phyloP scores from a whole-genome alignment of 2,888 invertebrate genomes.

The Ochlodes sylvanus region DNA sequence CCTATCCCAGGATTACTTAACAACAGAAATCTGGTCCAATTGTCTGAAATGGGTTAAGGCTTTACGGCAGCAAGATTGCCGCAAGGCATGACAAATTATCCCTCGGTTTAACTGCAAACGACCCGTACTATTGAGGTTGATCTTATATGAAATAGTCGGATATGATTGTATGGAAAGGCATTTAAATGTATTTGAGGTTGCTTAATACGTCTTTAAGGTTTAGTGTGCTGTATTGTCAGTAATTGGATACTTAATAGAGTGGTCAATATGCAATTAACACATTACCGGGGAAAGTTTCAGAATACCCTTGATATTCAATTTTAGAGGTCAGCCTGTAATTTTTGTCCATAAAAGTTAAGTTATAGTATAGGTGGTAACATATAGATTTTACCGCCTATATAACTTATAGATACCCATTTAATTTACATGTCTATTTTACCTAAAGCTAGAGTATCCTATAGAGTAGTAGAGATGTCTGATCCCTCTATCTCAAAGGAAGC shows the following conservation, averaged over 20 bases:
- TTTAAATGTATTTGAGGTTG: background rate
- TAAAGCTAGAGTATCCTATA: too few relatives aligned
- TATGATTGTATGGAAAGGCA: slow-evolving; percentile 5
- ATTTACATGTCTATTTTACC: too few relatives aligned
- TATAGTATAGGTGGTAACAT: too few relatives aligned
- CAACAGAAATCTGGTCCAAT: slow-evolving; percentile 46
- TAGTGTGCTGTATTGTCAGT: too few relatives aligned
- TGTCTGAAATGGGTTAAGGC: slow-evolving; percentile 46
- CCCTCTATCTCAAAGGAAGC: background rate
- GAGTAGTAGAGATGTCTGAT: background rate
- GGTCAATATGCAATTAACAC: too few relatives aligned
- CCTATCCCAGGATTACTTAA: slow-evolving; percentile 3
- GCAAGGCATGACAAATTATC: slow-evolving; percentile 46
- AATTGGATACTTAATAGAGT: too few relatives aligned
- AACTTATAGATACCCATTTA: too few relatives aligned
- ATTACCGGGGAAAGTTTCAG: too few relatives aligned
- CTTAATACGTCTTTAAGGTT: background rate
- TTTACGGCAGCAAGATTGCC: slow-evolving; percentile 45
- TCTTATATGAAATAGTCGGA: slow-evolving; percentile 22
- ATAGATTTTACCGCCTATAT: too few relatives aligned
- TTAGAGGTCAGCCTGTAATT: too few relatives aligned
- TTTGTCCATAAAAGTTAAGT: too few relatives aligned
- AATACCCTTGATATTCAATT: too few relatives aligned
- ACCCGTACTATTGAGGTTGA: slow-evolving; percentile 40
- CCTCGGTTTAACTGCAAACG: slow-evolving; percentile 45